Conservation (phyloP, 2,797 vertebrate genomes). For the Takifugu rubripes region DNA sequence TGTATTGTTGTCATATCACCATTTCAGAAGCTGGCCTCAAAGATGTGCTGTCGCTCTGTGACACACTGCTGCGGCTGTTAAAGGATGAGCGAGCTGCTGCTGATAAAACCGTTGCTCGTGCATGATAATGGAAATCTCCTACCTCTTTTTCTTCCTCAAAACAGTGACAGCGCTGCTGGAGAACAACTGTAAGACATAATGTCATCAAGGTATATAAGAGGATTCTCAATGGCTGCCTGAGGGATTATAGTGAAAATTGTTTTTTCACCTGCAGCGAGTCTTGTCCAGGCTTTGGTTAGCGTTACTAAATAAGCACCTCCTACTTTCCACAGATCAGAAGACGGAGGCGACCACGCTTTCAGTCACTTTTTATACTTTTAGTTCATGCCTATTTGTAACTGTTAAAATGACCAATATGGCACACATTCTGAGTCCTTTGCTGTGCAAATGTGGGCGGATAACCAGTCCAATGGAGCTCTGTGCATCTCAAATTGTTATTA, state of each 20-base stretch:
- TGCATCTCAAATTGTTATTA: too few relatives aligned
- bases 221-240: slow-evolving; percentile 17
- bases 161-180: slow-evolving; percentile 22
- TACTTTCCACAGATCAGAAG: background rate
- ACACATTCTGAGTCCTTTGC: too few relatives aligned
- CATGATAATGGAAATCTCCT: slow-evolving; percentile 24
- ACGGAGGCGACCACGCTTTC: background rate
- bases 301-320: background rate
- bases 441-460: too few relatives aligned
- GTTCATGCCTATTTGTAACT: too few relatives aligned
- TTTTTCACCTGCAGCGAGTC: slow-evolving; percentile 10
- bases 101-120: slow-evolving; percentile 6
- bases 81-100: slow-evolving; percentile 5
- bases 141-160: slow-evolving; percentile 14
- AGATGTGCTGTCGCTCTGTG: background rate
- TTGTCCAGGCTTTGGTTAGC: slow-evolving; percentile 1
- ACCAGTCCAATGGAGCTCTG: too few relatives aligned
- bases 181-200: slow-evolving; percentile 17
- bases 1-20: slow-evolving; percentile 2
- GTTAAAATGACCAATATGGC: too few relatives aligned
- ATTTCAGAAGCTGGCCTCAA: background rate
- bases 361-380: too few relatives aligned
- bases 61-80: background rate
- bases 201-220: slow-evolving; percentile 18
- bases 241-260: slow-evolving; percentile 48